Evolutionary conservation across 2,113 vertebrate genomes (phyloP).

Genomic region (Eudyptes chrysolophus): DNA sequence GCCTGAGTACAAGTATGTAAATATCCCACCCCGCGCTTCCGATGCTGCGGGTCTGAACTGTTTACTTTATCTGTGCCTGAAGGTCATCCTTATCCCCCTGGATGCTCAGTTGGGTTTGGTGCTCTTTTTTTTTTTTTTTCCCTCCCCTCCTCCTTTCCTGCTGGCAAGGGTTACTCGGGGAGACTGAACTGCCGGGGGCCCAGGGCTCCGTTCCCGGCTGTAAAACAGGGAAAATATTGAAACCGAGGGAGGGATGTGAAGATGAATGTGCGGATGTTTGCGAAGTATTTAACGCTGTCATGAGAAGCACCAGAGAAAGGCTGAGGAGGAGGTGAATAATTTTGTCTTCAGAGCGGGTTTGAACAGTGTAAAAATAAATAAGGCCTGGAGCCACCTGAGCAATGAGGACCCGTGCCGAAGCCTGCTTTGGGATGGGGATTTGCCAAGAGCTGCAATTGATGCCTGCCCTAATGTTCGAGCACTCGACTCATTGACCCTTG

Average conservation of each 20-base stretch:
- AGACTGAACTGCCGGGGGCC: background rate
- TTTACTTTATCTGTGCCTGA: background rate
- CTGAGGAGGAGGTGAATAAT: background rate
- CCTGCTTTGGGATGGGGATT: background rate
- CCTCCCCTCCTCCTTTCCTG: background rate
- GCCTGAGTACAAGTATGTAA: background rate
- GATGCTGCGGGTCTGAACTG: background rate
- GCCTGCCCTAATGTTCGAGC: background rate
- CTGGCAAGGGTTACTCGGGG: background rate
- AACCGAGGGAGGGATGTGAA: background rate
- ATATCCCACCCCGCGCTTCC: fast-evolving
- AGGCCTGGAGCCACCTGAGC: background rate
- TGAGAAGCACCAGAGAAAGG: background rate
- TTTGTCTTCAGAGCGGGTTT: background rate
- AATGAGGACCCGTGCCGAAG: fast-evolving
- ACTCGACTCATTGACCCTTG: background rate
- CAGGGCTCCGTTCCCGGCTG: background rate
- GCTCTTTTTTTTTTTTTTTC: background rate
- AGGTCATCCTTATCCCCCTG: background rate
- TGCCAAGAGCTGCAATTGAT: background rate
- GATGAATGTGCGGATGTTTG: background rate
- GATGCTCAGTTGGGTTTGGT: background rate
- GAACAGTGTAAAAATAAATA: background rate
- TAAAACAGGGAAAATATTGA: background rate
- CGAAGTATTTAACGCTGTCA: background rate